These are phyloP conservation scores for Holothuria scabra DNA, from an alignment of 53 echinoderm and acorn worm genomes.

Conservation along the genomic window DNA sequence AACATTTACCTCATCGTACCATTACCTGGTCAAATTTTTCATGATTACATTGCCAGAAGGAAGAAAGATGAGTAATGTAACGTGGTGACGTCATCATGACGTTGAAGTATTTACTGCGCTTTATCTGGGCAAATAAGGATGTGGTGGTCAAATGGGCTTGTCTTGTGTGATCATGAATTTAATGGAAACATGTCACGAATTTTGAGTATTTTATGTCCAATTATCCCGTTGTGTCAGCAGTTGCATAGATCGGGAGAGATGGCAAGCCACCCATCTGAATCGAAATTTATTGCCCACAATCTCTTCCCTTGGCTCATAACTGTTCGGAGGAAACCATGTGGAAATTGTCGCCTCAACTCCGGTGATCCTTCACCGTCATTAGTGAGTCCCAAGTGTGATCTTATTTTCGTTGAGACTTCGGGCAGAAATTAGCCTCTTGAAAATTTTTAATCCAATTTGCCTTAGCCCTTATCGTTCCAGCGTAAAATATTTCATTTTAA, in stretches of 20 bases:
- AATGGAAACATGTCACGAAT: too few species aligned
- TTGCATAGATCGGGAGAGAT: neutral
- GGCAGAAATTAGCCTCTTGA: conserved; percentile 50
- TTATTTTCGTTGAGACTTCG: conserved; percentile 42
- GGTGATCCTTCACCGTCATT: conserved; percentile 44
- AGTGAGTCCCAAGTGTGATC: conserved; percentile 44
- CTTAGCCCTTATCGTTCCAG: conserved; percentile 45
- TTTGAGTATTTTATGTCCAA: conserved; percentile 7
- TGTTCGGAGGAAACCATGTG: conserved; percentile 44
- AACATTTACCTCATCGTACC: too few species aligned
- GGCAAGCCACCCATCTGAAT: conserved; percentile 1
- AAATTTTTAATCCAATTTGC: conserved; percentile 44
- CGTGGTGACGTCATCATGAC: too few species aligned
- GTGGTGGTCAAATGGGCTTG: too few species aligned
- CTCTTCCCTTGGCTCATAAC: conserved; percentile 23
- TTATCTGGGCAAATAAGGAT: too few species aligned
- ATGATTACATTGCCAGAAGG: too few species aligned
- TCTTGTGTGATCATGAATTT: too few species aligned
- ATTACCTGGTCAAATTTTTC: too few species aligned
- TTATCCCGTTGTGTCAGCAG: neutral
- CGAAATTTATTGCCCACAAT: neutral
- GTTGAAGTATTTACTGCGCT: too few species aligned
- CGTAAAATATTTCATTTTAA: conserved; percentile 50
- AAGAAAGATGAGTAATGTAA: too few species aligned
- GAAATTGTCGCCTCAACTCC: conserved; percentile 28